Conservation (phyloP, 2,888 invertebrate genomes). For the Cinara cedri region DNA sequence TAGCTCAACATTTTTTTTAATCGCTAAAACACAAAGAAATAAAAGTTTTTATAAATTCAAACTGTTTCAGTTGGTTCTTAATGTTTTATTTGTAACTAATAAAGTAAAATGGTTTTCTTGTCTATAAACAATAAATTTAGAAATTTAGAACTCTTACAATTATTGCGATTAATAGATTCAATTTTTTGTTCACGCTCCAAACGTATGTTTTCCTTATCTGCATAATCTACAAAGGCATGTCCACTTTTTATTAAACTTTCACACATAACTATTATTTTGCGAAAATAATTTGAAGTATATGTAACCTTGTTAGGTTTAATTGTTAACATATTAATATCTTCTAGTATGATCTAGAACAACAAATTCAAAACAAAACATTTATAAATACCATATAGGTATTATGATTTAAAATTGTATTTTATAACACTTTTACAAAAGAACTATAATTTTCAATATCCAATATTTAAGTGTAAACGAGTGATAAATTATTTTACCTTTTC, state of each 20-base stretch:
- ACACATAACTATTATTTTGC: conserved; percentile 85
- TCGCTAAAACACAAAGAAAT: conserved; percentile 67
- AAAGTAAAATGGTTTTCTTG: no score
- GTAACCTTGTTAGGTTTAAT: conserved; percentile 92
- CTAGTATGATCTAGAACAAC: conserved; percentile 73
- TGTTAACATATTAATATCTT: conserved; percentile 88
- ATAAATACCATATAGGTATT: no score
- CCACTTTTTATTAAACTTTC: conserved; percentile 80
- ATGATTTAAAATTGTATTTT: no score
- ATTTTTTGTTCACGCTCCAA: conserved; percentile 86
- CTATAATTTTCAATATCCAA: no score
- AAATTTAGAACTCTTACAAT: conserved; percentile 71
- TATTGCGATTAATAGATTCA: conserved; percentile 83
- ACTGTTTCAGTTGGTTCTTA: not conserved
- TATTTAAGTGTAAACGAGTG: not conserved
- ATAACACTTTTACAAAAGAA: no score
- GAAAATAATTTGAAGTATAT: conserved; percentile 97
- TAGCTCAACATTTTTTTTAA: conserved; percentile 81
- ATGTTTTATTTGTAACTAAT: not conserved
- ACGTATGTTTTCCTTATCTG: conserved; percentile 93
- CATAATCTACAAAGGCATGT: conserved; percentile 97
- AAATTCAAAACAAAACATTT: not conserved
- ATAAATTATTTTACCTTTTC: conserved; percentile 74
- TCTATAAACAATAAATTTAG: no score
- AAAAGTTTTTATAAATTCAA: no score